Conservation (phyloP, 2,888 invertebrate species). For the Oscheius sp. region DNA sequence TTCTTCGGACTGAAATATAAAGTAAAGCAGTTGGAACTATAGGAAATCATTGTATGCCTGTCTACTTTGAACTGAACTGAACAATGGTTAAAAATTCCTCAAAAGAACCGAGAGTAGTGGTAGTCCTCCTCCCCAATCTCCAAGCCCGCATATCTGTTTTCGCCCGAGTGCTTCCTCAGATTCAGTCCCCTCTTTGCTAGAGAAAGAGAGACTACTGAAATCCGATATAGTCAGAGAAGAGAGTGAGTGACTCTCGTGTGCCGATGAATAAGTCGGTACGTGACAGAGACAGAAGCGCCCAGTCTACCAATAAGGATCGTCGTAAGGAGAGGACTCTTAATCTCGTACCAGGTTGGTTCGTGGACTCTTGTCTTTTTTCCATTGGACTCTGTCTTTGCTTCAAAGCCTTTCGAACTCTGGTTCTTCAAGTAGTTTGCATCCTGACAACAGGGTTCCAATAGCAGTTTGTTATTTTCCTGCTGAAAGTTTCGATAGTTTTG, state of each 20-base stretch:
- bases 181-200: background rate
- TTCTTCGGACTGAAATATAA: too few species aligned
- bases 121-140: slow-evolving; percentile 7
- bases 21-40: too few species aligned
- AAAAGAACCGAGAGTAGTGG: slow-evolving; percentile 8
- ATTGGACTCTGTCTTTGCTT: background rate
- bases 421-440: background rate
- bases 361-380: background rate
- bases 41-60: too few species aligned
- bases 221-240: slow-evolving; percentile 19
- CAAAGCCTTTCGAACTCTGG: background rate
- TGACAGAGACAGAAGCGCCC: slow-evolving; percentile 18
- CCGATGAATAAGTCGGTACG: slow-evolving; percentile 35
- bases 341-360: slow-evolving; percentile 35
- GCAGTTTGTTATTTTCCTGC: too few species aligned
- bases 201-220: slow-evolving; percentile 4
- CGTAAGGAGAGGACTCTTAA: slow-evolving; percentile 27
- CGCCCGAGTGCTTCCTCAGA: background rate
- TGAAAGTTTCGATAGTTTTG: too few species aligned
- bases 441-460: too few species aligned
- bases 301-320: slow-evolving; percentile 28
- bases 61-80: background rate
- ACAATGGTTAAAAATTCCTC: background rate
- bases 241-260: background rate
- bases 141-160: background rate